Percentiles rank a stretch among this genome's conserved stretches.
phyloP scores from a whole-genome alignment of 2,888 invertebrate species.

The Cephalotes varians region DNA sequence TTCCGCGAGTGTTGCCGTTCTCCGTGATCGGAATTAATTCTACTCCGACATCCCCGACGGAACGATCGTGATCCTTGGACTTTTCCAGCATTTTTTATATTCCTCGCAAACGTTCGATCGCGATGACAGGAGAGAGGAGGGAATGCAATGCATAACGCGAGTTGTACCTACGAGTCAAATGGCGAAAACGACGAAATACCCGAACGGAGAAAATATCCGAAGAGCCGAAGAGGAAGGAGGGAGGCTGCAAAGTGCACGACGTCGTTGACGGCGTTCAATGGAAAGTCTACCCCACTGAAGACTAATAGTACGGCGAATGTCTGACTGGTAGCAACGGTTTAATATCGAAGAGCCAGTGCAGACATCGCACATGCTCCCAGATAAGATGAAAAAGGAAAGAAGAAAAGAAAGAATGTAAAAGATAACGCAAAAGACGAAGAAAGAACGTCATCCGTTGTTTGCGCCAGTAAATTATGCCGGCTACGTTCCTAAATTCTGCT shows the following conservation, averaged over 20 bases:
- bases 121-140: not conserved
- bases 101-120: constrained; percentile 31
- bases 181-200: constrained; percentile 32
- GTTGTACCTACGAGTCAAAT: constrained; percentile 23
- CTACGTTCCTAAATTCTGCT: not conserved
- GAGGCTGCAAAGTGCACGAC: not conserved
- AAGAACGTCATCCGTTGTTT: constrained; percentile 4
- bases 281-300: constrained; percentile 32
- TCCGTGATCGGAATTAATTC: constrained; percentile 56
- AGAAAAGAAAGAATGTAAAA: not conserved
- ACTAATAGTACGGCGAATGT: constrained; percentile 46
- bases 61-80: constrained; percentile 18
- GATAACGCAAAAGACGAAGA: not conserved
- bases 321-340: constrained; percentile 11
- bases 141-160: constrained; percentile 7
- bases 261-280: constrained; percentile 23
- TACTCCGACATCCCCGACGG: not conserved
- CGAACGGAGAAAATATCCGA: constrained; percentile 3
- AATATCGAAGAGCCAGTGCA: constrained; percentile 12
- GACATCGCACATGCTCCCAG: not conserved
- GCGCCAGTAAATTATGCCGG: not conserved
- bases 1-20: constrained; percentile 34
- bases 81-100: constrained; percentile 40
- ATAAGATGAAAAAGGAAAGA: not conserved
- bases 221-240: not conserved